Evolutionary conservation across 1,140 invertebrate genomes (phyloP).

Genomic region (Calliopsis andreniformis): DNA sequence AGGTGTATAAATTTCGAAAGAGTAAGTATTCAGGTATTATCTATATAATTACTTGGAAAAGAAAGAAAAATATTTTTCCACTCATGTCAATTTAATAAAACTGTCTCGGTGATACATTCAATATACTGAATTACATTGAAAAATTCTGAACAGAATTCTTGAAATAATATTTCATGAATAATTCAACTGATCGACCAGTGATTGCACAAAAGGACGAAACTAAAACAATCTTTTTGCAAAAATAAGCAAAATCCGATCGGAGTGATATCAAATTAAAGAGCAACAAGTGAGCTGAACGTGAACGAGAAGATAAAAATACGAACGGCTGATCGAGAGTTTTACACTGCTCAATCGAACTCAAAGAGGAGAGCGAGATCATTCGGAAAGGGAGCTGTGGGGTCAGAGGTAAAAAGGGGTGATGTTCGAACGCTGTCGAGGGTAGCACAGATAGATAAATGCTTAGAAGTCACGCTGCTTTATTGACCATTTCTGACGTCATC

Average conservation of each 20-base stretch:
- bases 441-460: constrained; percentile 35
- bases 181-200: too few relatives aligned
- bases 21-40: too few relatives aligned
- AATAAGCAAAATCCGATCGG: constrained; percentile 1
- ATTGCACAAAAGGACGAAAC: background rate
- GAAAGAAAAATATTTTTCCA: too few relatives aligned
- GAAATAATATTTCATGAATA: too few relatives aligned
- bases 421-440: constrained; percentile 15
- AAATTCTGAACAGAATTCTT: too few relatives aligned
- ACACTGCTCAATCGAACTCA: constrained; percentile 69
- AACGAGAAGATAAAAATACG: constrained; percentile 75
- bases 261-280: constrained; percentile 75
- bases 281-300: constrained; percentile 80
- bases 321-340: constrained; percentile 78
- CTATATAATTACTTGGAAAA: too few relatives aligned
- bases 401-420: constrained; percentile 65
- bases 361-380: constrained; percentile 66
- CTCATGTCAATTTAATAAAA: too few relatives aligned
- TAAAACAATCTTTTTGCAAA: background rate
- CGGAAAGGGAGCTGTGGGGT: constrained; percentile 72
- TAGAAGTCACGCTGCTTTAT: constrained; percentile 48
- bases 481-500: constrained; percentile 58
- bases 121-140: too few relatives aligned
- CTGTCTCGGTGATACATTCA: too few relatives aligned
- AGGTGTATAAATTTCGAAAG: too few relatives aligned